phyloP scores from a whole-genome alignment of 1,140 invertebrate genomes.

The Megathymus violae region DNA sequence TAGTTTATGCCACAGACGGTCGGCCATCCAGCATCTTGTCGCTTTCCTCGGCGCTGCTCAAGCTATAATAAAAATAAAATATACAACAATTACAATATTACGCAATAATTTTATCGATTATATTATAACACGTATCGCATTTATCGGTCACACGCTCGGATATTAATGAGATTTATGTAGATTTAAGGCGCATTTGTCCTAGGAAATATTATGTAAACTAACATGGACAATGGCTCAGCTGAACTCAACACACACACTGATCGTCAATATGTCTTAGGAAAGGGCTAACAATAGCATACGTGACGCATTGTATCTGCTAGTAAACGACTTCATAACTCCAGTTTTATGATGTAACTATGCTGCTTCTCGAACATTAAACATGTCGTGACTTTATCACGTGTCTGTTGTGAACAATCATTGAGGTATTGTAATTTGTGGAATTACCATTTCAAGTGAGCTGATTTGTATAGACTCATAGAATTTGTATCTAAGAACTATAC shows the following conservation, averaged over 20 bases:
- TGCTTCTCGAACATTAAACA: too few relatives aligned
- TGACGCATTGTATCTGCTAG: slow-evolving; percentile 30
- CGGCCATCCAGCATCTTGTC: slow-evolving; percentile 87
- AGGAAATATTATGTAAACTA: slow-evolving; percentile 44
- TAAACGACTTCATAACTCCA: slow-evolving; percentile 21
- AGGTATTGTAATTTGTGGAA: too few relatives aligned
- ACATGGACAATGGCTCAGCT: slow-evolving; percentile 43
- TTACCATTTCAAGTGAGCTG: too few relatives aligned
- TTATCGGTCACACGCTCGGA: slow-evolving; percentile 25
- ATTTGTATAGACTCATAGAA: too few relatives aligned
- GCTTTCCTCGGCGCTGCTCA: slow-evolving; percentile 86
- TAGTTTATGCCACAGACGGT: slow-evolving; percentile 85
- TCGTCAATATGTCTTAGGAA: slow-evolving; percentile 17
- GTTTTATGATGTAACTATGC: slow-evolving; percentile 12
- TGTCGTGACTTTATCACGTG: too few relatives aligned
- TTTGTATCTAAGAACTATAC: too few relatives aligned
- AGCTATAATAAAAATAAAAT: slow-evolving; percentile 68
- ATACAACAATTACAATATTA: background rate
- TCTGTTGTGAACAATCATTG: too few relatives aligned
- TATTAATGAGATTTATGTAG: slow-evolving; percentile 33
- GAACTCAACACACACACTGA: slow-evolving; percentile 12
- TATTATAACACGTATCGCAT: too few relatives aligned
- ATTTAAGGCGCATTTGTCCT: slow-evolving; percentile 16
- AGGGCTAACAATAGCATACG: slow-evolving; percentile 40
- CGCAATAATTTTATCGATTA: too few relatives aligned